Conservation (phyloP, 1,140 invertebrate genomes). For the Drosophila obscura region DNA sequence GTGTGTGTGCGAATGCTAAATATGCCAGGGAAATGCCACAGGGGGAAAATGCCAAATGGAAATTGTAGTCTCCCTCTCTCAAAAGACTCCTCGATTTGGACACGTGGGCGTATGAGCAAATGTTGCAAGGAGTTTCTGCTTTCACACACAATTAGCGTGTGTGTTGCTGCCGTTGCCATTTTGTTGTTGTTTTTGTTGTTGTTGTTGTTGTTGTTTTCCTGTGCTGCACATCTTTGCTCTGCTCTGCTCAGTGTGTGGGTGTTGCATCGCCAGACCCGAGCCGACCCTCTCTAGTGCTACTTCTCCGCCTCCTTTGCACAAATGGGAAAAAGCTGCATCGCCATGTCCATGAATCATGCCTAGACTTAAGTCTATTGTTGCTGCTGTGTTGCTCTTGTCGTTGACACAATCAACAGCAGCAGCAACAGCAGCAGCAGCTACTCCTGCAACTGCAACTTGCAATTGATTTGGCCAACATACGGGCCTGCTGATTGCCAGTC, state of each 20-base stretch:
- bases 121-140: conserved; percentile 58
- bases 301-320: background rate
- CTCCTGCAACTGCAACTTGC: conserved; percentile 29
- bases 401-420: conserved; percentile 61
- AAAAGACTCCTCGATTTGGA: conserved; percentile 31
- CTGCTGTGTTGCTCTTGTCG: conserved; percentile 47
- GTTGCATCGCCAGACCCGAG: conserved; percentile 37
- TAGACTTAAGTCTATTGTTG: conserved; percentile 69
- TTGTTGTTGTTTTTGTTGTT: conserved; percentile 1
- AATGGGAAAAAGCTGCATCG: conserved; percentile 62
- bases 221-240: background rate
- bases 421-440: conserved; percentile 35
- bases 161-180: conserved; percentile 26
- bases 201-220: background rate
- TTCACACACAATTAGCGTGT: conserved; percentile 80
- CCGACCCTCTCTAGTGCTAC: background rate
- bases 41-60: conserved; percentile 47
- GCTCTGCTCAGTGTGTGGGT: conserved; percentile 63
- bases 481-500: conserved; percentile 73
- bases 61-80: conserved; percentile 13
- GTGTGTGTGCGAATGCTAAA: conserved; percentile 69
- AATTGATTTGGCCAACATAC: conserved; percentile 52
- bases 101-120: conserved; percentile 74
- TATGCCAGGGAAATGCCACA: conserved; percentile 62
- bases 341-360: conserved; percentile 77